Evolutionary conservation across 2,797 vertebrate genomes (phyloP).

Genomic region (Sphenopsis melanotis): DNA sequence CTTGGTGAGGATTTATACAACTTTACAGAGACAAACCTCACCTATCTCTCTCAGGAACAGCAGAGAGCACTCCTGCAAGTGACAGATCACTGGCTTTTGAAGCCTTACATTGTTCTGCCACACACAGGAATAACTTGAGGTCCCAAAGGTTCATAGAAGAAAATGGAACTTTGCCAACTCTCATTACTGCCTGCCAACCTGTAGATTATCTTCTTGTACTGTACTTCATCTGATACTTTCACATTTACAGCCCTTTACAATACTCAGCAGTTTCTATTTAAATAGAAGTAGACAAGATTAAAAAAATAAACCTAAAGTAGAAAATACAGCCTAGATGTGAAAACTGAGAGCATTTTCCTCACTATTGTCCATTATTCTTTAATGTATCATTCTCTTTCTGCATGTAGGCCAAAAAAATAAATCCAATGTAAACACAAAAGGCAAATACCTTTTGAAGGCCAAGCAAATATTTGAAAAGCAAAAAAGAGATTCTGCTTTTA

Average conservation of each 20-base stretch:
- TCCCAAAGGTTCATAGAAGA: not conserved
- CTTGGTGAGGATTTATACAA: not conserved
- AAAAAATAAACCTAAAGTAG: constrained; percentile 5
- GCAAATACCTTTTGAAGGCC: constrained; percentile 86
- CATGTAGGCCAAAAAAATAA: constrained; percentile 76
- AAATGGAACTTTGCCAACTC: constrained; percentile 13
- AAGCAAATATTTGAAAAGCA: constrained; percentile 89
- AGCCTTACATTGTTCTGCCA: not conserved
- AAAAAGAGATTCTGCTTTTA: constrained; percentile 72
- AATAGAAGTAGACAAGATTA: constrained; percentile 29
- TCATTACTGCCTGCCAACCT: constrained; percentile 25
- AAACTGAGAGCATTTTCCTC: constrained; percentile 46
- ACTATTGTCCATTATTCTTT: constrained; percentile 65
- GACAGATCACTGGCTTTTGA: not conserved
- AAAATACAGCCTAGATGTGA: constrained; percentile 39
- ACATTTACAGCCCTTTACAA: constrained; percentile 25
- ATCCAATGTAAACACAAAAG: constrained; percentile 81
- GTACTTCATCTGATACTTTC: constrained; percentile 38
- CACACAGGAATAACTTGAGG: not conserved
- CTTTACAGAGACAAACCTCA: not conserved
- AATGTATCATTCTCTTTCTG: constrained; percentile 73
- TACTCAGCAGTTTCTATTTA: constrained; percentile 48
- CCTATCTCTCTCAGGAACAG: not conserved
- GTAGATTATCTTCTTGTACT: constrained; percentile 28
- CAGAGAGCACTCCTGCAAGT: not conserved